Evolutionary conservation across 1,140 invertebrate species (phyloP), one percentile per base, ranked within the genome.

Genomic region (Cyclargus thomasi): DNA sequence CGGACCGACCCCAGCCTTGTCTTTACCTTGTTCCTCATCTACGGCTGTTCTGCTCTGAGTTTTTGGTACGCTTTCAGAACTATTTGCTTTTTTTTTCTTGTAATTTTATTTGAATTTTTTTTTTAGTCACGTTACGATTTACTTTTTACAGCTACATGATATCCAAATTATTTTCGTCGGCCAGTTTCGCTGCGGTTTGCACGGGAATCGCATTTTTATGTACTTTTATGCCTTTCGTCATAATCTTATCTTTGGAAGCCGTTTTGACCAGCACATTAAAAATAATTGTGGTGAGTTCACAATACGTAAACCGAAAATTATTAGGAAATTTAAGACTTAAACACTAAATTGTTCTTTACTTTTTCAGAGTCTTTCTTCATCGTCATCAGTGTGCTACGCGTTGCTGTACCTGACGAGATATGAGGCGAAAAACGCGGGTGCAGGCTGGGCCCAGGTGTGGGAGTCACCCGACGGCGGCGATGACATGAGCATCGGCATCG

Each of bases 181-280:
- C 94, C 1, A 94, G 93, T 75, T 86, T 94, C 68, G 93, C 92
- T 0, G 93, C 93, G 0, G 93, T 94, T 62, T 92, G 92, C 29
- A 86, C 92, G 0, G 92, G 92, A 0, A 82, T 94, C 18, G 82
- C 92, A n/a, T 94, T 94, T 80, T 88, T 94, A 39, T 83, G 93
- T 23, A 92, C 92, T 20, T 93, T 93, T 72, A 93, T 94, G 90
- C 94, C 94, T 0, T 94, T 93, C 70, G 90, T 94, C 21, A 91
- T 94, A 64, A 92, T 94, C 21, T 91, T 94, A 68, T 91, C 93
- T 0, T 91, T 94, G 77, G 93, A 94, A 78, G 90, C 93, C 1
- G 87, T 91, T 16, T 80, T 94, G 59, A 87, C 82, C 68, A 79
- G 91, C 10, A 77, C 88, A 0, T 82, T 91, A 70, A 94, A 92